Conservation (phyloP, 2,797 vertebrate genomes). For the Myotis myotis region DNA sequence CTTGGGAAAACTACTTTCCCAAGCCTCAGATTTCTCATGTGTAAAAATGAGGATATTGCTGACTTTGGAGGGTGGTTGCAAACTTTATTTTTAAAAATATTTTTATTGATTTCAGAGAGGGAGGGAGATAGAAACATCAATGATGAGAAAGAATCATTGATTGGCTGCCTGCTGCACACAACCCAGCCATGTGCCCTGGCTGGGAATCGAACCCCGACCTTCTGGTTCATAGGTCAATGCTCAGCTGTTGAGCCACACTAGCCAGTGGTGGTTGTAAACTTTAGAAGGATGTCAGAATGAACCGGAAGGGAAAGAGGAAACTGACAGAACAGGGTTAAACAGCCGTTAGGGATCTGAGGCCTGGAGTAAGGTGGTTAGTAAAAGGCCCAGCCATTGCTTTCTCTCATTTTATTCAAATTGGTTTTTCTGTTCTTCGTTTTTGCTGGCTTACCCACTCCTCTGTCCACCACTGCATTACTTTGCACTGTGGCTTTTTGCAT, state of each 20-base stretch:
- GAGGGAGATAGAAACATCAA: too few species aligned
- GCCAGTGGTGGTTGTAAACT: neutral
- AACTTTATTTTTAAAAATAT: neutral
- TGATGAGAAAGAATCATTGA: too few species aligned
- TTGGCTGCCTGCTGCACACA: too few species aligned
- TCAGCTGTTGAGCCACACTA: too few species aligned
- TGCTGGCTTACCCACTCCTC: neutral
- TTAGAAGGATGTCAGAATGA: neutral
- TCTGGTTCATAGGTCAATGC: too few species aligned
- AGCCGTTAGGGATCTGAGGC: neutral
- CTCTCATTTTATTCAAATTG: constrained; percentile 40
- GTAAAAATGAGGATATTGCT: neutral
- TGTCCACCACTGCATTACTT: neutral
- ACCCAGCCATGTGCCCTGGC: too few species aligned
- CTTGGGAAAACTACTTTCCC: neutral
- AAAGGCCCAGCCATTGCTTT: neutral
- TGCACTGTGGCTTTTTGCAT: neutral
- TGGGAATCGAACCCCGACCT: too few species aligned
- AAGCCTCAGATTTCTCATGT: neutral
- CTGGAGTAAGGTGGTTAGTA: neutral
- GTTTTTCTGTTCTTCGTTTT: neutral
- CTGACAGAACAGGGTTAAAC: neutral
- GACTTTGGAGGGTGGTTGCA: neutral
- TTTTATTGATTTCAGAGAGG: too few species aligned
- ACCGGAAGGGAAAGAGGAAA: neutral